These are phyloP conservation scores for Phoxinus dragarum DNA, from an alignment of 2,797 vertebrate species.

Conservation along the genomic window DNA sequence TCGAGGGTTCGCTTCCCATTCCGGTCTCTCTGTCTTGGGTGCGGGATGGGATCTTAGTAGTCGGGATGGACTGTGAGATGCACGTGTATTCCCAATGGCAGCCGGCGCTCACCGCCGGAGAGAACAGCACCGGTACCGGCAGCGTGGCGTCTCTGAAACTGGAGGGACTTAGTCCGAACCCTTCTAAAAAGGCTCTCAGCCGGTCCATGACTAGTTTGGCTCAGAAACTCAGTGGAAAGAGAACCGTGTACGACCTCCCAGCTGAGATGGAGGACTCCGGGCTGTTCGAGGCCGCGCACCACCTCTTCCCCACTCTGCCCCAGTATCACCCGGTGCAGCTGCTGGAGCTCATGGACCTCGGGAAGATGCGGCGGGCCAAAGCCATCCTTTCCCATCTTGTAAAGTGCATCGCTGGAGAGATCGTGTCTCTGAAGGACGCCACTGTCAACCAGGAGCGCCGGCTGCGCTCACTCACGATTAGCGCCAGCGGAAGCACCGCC, in stretches of 20 bases:
- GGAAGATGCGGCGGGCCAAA: constrained; percentile 93
- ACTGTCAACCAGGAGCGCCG: constrained; percentile 82
- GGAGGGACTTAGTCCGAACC: constrained; percentile 73
- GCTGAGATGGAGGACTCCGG: constrained; percentile 92
- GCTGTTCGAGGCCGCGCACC: constrained; percentile 95
- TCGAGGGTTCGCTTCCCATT: constrained; percentile 91
- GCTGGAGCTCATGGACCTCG: constrained; percentile 96
- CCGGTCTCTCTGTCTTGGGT: constrained; percentile 98
- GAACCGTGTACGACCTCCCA: constrained; percentile 79
- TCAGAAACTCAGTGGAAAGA: constrained; percentile 94
- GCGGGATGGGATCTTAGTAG: constrained; percentile 95
- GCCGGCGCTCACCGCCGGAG: constrained; percentile 70
- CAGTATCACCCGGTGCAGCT: constrained; percentile 97
- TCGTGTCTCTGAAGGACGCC: constrained; percentile 87
- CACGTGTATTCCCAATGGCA: constrained; percentile 99
- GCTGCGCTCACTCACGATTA: constrained; percentile 90
- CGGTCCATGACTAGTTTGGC: constrained; percentile 96
- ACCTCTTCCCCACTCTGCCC: constrained; percentile 92
- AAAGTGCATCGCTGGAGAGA: constrained; percentile 96
- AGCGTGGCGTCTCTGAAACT: constrained; percentile 88
- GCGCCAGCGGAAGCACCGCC: constrained; percentile 91
- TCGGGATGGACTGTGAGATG: constrained; percentile 99
- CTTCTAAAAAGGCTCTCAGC: constrained; percentile 85
- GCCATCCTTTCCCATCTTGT: constrained; percentile 97
- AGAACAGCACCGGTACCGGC: constrained; percentile 79